phyloP scores from a whole-genome alignment of 2,797 vertebrate species.

The Uromys caudimaculatus region DNA sequence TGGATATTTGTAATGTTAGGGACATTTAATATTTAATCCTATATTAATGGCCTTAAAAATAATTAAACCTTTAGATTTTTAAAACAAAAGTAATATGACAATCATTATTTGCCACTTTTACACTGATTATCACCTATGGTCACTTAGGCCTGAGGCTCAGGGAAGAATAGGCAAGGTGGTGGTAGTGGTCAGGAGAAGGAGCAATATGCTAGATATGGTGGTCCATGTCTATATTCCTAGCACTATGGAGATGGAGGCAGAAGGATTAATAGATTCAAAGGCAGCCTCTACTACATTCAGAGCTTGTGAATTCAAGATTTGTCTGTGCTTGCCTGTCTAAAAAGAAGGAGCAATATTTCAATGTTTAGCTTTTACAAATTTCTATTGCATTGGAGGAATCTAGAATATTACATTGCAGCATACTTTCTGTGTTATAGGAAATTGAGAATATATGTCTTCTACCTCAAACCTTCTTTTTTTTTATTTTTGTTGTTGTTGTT shows the following conservation, averaged over 20 bases:
- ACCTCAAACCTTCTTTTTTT: background rate
- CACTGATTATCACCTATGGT: background rate
- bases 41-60: background rate
- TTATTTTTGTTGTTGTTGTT: background rate
- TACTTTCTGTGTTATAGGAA: background rate
- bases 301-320: background rate
- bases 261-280: background rate
- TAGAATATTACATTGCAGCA: background rate
- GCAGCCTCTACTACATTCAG: background rate
- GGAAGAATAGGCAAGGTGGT: background rate
- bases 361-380: background rate
- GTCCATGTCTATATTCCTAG: background rate
- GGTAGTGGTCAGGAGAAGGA: background rate
- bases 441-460: background rate
- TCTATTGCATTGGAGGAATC: background rate
- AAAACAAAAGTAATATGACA: background rate
- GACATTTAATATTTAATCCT: conserved; percentile 1
- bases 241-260: background rate
- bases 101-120: background rate
- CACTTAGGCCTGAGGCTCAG: background rate
- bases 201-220: background rate
- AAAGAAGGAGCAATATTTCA: background rate
- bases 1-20: background rate
- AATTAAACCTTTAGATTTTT: background rate
- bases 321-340: background rate